Base-by-base conservation (phyloP, 2,113 vertebrate species). In the Cyanocitta stelleri region DNA sequence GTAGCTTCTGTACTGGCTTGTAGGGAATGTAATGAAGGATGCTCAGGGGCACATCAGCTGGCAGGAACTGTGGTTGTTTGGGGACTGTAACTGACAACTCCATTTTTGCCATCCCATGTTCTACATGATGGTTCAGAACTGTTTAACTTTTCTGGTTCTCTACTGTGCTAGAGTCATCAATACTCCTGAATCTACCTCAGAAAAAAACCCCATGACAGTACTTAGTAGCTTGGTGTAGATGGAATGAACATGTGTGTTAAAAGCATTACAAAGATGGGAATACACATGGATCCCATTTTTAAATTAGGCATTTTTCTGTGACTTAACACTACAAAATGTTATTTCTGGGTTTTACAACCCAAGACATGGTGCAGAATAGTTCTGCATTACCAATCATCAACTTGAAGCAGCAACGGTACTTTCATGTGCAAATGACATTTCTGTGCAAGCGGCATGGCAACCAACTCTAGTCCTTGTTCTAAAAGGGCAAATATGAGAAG, bases 261-360 rank as follows among this genome's bases (percentile, higher is more conserved):
- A 83, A 61, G 9, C 1, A 4, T 39, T 62, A 39, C 15, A n/a
- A 54, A 79, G 43, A 43, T 0, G 1, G 4, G 16, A 13, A n/a
- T 4, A 67, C 21, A 44, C 3, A 54, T 0, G 2, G 9, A 37
- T 11, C 46, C 3, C 4, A 52, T 13, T 61, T 67, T 64, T 18
- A 51, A 68, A 29, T n/a, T 27, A 9, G 44, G 11, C 24, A 32
- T 37, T 69, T 41, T 69, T 32, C 55, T 48, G 14, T 62, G 75
- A 43, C 69, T 77, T 46, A 35, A n/a, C 17, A 39, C 11, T 19
- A 33, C 44, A 87, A 41, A 87, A 63, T 6, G 13, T 13, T 1
- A 73, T 33, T 72, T 79, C 81, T 59, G 30, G 9, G 30, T 39
- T 91, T 82, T 37, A 52, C 27, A 93, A 39, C 7, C 12, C 49